Evolutionary conservation across 2,888 invertebrate species (phyloP).

Genomic region (Oscheius sp.): DNA sequence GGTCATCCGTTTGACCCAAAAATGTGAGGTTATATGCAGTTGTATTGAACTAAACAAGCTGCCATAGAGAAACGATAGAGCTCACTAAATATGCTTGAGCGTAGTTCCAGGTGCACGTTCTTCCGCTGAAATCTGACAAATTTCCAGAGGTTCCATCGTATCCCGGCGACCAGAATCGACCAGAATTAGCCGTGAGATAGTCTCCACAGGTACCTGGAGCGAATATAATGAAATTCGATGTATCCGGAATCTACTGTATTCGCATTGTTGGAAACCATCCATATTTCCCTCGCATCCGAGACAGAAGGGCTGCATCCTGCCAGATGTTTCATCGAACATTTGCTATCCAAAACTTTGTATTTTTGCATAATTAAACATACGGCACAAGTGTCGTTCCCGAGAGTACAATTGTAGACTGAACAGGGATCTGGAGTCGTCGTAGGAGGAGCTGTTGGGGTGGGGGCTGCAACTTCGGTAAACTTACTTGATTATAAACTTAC

Average conservation of each 20-base stretch:
- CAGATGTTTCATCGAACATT: background rate
- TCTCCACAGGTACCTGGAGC: background rate
- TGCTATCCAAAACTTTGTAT: background rate
- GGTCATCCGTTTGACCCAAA: background rate
- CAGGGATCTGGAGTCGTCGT: slow-evolving; percentile 3
- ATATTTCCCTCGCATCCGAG: background rate
- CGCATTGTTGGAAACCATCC: background rate
- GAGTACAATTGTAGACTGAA: background rate
- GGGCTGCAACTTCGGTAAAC: background rate
- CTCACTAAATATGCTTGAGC: background rate
- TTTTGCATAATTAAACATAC: too few species aligned
- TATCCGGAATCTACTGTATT: background rate
- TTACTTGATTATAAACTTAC: slow-evolving; percentile 5
- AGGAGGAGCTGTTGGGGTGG: slow-evolving; percentile 10
- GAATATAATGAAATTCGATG: background rate
- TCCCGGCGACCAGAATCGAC: slow-evolving; percentile 2
- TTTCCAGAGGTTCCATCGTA: background rate
- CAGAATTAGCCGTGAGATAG: background rate
- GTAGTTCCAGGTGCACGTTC: slow-evolving; percentile 10
- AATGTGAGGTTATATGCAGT: background rate
- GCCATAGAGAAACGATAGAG: too few species aligned
- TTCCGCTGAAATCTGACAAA: background rate
- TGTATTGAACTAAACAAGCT: background rate
- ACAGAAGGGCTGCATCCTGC: background rate
- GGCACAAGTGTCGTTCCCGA: background rate